phyloP scores from a whole-genome alignment of 2,888 invertebrate species.

The Polyommatus icarus region DNA sequence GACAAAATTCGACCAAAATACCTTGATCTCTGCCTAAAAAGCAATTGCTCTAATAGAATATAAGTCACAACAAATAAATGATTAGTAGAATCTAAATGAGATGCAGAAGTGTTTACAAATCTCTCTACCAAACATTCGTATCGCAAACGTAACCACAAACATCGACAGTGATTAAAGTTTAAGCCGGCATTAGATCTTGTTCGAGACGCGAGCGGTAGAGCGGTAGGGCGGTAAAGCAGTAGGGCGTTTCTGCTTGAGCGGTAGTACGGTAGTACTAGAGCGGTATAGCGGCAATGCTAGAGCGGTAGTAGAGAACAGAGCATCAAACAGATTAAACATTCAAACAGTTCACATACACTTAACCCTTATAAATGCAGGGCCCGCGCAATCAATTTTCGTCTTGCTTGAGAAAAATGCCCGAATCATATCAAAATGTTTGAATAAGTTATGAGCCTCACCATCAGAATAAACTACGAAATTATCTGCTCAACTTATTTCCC shows the following conservation, averaged over 20 bases:
- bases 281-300: neutral
- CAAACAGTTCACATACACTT: constrained; percentile 77
- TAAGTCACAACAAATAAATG: neutral
- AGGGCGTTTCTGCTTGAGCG: neutral
- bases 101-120: neutral
- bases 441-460: constrained; percentile 57
- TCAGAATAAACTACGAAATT: constrained; percentile 5
- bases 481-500: neutral
- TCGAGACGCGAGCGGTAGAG: neutral
- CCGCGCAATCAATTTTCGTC: constrained; percentile 76
- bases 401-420: constrained; percentile 63
- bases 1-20: no score
- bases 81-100: neutral
- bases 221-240: neutral
- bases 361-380: constrained; percentile 76
- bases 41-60: neutral
- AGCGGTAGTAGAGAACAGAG: neutral
- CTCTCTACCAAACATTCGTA: neutral
- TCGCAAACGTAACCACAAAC: neutral
- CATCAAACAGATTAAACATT: constrained; percentile 77
- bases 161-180: neutral
- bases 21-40: neutral
- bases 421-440: constrained; percentile 68
- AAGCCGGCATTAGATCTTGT: neutral
- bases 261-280: neutral